Evolutionary conservation across 2,113 vertebrate species (phyloP).

Genomic region (Triplophysa rosa): DNA sequence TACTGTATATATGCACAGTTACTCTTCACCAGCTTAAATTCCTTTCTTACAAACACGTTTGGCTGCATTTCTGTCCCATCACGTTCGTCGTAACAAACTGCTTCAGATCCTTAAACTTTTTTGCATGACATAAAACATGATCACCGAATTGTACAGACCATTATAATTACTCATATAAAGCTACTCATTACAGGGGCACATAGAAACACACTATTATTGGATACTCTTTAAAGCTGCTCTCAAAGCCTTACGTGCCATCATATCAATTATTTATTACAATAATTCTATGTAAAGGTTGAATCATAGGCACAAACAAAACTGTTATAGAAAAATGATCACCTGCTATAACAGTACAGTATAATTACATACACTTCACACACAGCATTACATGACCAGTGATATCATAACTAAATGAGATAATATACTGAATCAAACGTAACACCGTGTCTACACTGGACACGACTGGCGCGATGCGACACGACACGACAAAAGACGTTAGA

Average conservation of each 20-base stretch:
- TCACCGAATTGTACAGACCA: background rate
- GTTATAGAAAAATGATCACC: background rate
- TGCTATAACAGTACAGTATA: background rate
- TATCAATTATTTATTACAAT: background rate
- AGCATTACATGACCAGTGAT: no score
- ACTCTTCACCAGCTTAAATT: background rate
- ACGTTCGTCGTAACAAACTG: background rate
- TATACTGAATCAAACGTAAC: background rate
- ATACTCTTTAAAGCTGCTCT: background rate
- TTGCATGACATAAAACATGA: background rate
- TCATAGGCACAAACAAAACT: background rate
- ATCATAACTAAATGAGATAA: background rate
- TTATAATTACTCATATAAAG: background rate
- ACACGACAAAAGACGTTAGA: no score
- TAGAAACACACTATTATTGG: background rate
- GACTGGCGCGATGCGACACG: no score
- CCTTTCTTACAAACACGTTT: background rate
- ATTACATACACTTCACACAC: background rate
- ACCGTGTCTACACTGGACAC: no score
- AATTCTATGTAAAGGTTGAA: background rate
- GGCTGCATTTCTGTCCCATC: background rate
- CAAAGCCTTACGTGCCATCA: background rate
- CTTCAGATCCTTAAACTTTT: background rate
- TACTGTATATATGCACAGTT: background rate
- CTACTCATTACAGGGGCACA: background rate